Base-by-base conservation (phyloP, 1,140 invertebrate species). In the Sogatella furcifera region DNA sequence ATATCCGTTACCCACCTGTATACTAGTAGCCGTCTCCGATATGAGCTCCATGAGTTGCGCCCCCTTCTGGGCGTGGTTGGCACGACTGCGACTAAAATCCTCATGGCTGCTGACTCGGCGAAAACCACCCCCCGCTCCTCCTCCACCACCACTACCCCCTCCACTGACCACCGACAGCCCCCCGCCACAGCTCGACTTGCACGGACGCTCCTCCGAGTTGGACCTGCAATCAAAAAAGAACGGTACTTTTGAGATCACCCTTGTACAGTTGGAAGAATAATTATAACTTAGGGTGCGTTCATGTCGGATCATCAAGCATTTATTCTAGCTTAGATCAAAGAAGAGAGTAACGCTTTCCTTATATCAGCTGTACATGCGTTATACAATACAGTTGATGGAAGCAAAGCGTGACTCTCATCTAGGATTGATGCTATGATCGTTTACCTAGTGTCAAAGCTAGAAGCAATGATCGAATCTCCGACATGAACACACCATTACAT, bases 71-170 rank as follows among this genome's bases (percentile, higher is more conserved):
- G 14, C 57, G 22, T 21, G 3, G n/a, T n/a, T n/a, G n/a, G n/a
- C n/a, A n/a, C 55, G 61, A 15, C 46, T 61, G 42, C 28, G 52
- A 52, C 59, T 64, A 65, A 84, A 82, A 70, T 84, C 81, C 66
- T 84, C 82, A 70, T 82, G 81, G 60, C 81, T 83, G 44, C 80
- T 83, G 6, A 84, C 81, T 59, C 81, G 71, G 38, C 82, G 72
- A 28, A 84, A 84, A 38, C 75, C 41, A 38, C 11, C 70, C 67
- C 19, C 76, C 71, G 11, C 69, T 68, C 22, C 67, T 10, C 34
- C 3, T 38, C 34, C 34, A 1, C 24, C 68, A 54, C 71, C 73
- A 57, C 77, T 71, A 22, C 67, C 68, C 34, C 74, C 62, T 11
- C 44, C 57, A 17, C 59, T 59, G 72, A 57, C 6, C 24, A 28